These are phyloP conservation scores for Caenorhabditis brenneri DNA, from an alignment of 1,140 invertebrate species.

Conservation along the genomic window DNA sequence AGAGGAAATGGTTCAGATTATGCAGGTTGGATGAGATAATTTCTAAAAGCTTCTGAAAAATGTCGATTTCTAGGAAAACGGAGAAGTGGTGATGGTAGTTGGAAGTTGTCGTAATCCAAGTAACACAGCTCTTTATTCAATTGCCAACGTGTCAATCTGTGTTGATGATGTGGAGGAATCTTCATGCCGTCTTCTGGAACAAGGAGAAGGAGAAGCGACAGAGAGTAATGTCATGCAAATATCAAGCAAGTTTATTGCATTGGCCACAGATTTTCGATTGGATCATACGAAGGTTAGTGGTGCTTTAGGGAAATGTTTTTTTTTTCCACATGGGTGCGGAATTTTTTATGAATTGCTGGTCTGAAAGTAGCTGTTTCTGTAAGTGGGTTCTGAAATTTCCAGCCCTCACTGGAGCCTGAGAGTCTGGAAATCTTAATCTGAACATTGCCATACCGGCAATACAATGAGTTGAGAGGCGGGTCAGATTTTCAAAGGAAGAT, in stretches of 20 bases:
- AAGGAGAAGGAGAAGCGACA: neutral
- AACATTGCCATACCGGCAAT: too few relatives aligned
- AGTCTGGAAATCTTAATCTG: too few relatives aligned
- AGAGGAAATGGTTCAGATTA: constrained; percentile 45
- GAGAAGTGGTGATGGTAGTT: constrained; percentile 43
- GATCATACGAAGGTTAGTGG: constrained; percentile 44
- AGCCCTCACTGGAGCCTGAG: too few relatives aligned
- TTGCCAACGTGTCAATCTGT: constrained; percentile 17
- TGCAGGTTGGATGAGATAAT: constrained; percentile 7
- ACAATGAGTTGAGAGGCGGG: too few relatives aligned
- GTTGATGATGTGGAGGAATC: constrained; percentile 11
- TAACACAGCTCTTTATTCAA: neutral
- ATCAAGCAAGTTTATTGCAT: neutral
- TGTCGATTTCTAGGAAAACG: neutral
- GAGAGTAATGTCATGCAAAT: constrained; percentile 28
- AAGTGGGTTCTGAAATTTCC: too few relatives aligned
- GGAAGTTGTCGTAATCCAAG: constrained; percentile 22
- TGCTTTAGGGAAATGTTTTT: too few relatives aligned
- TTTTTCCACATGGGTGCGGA: too few relatives aligned
- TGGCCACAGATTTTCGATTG: constrained; percentile 39
- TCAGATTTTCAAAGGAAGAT: too few relatives aligned
- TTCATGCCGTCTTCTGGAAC: neutral
- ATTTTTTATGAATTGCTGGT: too few relatives aligned
- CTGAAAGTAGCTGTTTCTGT: too few relatives aligned
- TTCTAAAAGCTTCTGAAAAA: neutral